Conservation (phyloP, 2,113 vertebrate species). For the Ranitomeya imitator region DNA sequence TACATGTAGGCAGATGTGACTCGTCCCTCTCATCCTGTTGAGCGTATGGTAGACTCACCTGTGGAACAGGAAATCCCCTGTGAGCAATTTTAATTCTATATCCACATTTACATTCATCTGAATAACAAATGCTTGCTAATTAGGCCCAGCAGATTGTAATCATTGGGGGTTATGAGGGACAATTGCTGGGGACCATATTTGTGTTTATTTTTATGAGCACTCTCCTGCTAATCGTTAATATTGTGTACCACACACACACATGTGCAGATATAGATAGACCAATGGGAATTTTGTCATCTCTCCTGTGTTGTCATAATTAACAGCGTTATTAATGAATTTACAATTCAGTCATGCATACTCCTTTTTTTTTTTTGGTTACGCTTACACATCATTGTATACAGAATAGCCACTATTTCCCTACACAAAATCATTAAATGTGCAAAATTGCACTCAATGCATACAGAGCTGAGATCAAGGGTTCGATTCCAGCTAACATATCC, state of each 20-base stretch:
- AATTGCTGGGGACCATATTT: conserved; percentile 1
- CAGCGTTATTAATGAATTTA: neutral
- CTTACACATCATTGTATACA: neutral
- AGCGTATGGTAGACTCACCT: conserved; percentile 53
- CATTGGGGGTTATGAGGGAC: conserved; percentile 48
- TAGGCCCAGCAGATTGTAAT: conserved; percentile 35
- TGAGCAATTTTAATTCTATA: conserved; percentile 54
- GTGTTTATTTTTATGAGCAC: conserved; percentile 17
- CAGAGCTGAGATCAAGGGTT: neutral
- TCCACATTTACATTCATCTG: conserved; percentile 54
- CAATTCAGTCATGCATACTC: neutral
- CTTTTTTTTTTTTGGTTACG: neutral
- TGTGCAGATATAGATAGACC: neutral
- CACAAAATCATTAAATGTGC: neutral
- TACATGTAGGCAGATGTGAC: conserved; percentile 56
- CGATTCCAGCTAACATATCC: neutral
- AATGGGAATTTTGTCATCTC: neutral
- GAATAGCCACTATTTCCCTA: neutral
- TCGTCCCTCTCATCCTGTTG: conserved; percentile 60
- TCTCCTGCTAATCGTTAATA: conserved; percentile 34
- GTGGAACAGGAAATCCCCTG: conserved; percentile 53
- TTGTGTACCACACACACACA: conserved; percentile 21
- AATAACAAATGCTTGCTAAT: conserved; percentile 55
- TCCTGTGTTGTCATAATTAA: conserved; percentile 20
- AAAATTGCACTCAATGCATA: neutral